phyloP scores from a whole-genome alignment of 2,797 vertebrate genomes.

The Coranthus polyacanthus region DNA sequence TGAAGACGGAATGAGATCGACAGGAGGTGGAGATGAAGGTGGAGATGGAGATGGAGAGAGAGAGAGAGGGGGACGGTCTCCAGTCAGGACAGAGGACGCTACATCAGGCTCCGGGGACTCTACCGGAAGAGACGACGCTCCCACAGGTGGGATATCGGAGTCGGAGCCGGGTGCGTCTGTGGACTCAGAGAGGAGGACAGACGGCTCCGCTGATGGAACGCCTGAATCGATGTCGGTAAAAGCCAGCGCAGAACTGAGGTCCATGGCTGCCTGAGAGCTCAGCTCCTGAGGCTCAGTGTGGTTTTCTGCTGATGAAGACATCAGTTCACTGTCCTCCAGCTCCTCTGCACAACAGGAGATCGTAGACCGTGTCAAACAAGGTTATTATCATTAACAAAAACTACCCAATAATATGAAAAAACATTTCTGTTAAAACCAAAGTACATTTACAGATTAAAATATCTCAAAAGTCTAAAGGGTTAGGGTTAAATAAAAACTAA shows the following conservation, averaged over 20 bases:
- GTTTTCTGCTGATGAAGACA: conserved; percentile 36
- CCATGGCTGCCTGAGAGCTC: conserved; percentile 45
- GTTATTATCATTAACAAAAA: no score
- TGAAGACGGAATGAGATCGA: conserved; percentile 39
- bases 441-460: no score
- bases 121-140: conserved; percentile 1
- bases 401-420: no score
- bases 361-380: not conserved
- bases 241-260: conserved; percentile 54
- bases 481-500: no score
- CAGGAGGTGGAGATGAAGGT: no score
- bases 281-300: conserved; percentile 52
- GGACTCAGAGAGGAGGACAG: conserved; percentile 39
- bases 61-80: conserved; percentile 23
- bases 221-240: conserved; percentile 45
- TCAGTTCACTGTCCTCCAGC: conserved; percentile 67
- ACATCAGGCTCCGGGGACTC: conserved; percentile 30
- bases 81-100: conserved; percentile 21
- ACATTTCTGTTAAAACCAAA: no score
- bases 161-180: conserved; percentile 28
- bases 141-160: conserved; percentile 24
- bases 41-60: no score
- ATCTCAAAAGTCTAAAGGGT: no score
- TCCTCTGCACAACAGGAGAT: conserved; percentile 68
- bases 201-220: conserved; percentile 38